Base-by-base conservation (phyloP, 1,140 invertebrate genomes). In the Drosophila rufa region DNA sequence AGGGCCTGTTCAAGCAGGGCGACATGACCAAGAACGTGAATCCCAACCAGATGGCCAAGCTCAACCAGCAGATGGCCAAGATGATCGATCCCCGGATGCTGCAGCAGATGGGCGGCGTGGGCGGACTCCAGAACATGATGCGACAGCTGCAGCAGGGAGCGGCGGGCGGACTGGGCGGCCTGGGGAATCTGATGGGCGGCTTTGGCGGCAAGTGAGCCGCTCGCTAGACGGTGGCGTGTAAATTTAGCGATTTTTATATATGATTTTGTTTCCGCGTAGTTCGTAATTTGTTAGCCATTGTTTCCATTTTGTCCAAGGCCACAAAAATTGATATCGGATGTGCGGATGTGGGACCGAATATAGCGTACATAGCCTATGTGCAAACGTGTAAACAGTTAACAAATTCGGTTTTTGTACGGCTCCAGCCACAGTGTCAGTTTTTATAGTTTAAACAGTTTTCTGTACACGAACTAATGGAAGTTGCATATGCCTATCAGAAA, bases 41-140 rank as follows among this genome's bases (percentile, higher is more conserved):
- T 94, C 98, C 97, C 70, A 96, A 96, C 27, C 99, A 99, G 95
- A 99, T 99, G 98, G 97, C 97, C 1, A 99, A 99, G 94, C 94
- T 99, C 0, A 99, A 99, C 94, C 98, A 99, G 94, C 98, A 99
- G 94, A 99, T 99, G 98, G 98, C 99, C 6, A 99, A 98, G 93
- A 99, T 99, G 98, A 99, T 99, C 96, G 99, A 99, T 94, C 99
- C 99, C 0, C 94, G 98, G 79, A 97, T 99, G 61, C 94, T 99
- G 46, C 98, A 99, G 86, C 97, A 98, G 93, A 95, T 95, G 98
- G 98, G 98, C 82, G 99, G 99, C 36, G 98, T 99, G 95, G 95
- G 96, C 51, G 99, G 99, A 11, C 94, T 99, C 4, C 98, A 99
- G 92, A 99, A 97, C 92, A 99, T 99, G 97, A 99, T 99, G 98